Evolutionary conservation across 2,113 vertebrate species (phyloP), one percentile per base, ranked within the genome.

Genomic region (Sorex araneus): DNA sequence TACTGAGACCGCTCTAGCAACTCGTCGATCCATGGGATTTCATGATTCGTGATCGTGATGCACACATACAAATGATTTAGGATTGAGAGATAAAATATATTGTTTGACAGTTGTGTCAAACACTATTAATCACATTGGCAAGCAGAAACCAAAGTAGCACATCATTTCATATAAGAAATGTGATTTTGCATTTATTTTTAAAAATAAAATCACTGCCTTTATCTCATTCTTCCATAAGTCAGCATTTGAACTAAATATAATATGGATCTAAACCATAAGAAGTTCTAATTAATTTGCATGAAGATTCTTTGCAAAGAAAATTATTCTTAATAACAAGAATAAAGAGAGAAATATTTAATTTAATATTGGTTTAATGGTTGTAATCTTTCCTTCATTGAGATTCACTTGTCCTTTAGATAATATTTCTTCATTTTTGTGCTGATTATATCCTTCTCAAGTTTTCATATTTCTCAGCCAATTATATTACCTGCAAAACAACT

Each of bases 31-130:
- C n/a, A n/a, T n/a, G n/a, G n/a, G n/a, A n/a, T n/a, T n/a, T n/a
- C n/a, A n/a, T n/a, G n/a, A n/a, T n/a, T n/a, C n/a, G n/a, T n/a
- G n/a, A n/a, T n/a, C n/a, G n/a, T n/a, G n/a, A n/a, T n/a, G n/a
- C n/a, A n/a, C n/a, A 27, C 15, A 83, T 27, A 27, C 3, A 87
- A 74, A 89, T 88, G n/a, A 63, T 89, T 93, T 88, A 79, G 40
- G 91, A 82, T 9, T 79, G 45, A 79, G 60, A 43, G 60, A 43
- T 83, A 73, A 89, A 76, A 73, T 0, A 13, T 43, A 40, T 66
- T 74, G 57, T 87, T 91, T 19, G 77, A 15, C 15, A 87, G 5
- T 4, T 7, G 10, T 15, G 54, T 94, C 36, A 66, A 84, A 12
- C 21, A 66, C 82, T 76, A 57, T 87, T 36, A 60, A 6, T 84